Evolutionary conservation across 2,113 vertebrate species (phyloP), one percentile per base, ranked within the genome.

Genomic region (Deroptyus accipitrinus): DNA sequence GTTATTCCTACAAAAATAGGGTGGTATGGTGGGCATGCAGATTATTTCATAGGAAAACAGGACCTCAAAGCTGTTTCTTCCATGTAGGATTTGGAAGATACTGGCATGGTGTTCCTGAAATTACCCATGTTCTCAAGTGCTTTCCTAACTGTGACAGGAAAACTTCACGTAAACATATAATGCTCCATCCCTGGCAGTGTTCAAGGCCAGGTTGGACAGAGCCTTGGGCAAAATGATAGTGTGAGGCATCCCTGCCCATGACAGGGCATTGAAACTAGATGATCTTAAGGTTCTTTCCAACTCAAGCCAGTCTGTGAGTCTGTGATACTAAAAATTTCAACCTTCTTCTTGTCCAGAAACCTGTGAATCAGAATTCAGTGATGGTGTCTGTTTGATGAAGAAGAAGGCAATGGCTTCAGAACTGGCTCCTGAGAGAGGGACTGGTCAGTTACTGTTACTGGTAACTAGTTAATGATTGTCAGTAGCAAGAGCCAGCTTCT

Each of bases 391-490:
- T 68, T 30, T 13, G 61, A 25, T 49, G 23, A 41, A 31, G 49
- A 39, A 33, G 57, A 22, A 35, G 48, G 69, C 66, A 30, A 8
- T 25, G 24, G 8, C 12, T 37, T 67, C 51, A 70, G 54, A 78
- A 28, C 9, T 19, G 22, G 22, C 22, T 64, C 37, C 10, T 28
- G 39, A 8, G 46, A 17, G 33, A 31, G 23, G 30, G 19, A 42
- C 6, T 5, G 17, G 22, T 44, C 2, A 5, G 31, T 48, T 1
- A 1, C 23, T 37, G 0, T 12, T 42, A 41, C 35, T 52, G 68
- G 33, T 75, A 23, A 17, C 49, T 30, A 23, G 25, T 22, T 35
- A 39, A 13, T 6, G 16, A 12, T 39, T 11, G 25, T 44, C 74
- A 17, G 8, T 42, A n/a, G 15, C 19, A 33, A 46, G 46, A 78